Conservation (phyloP, 2,888 invertebrate genomes). For the Campopleginae sp. region DNA sequence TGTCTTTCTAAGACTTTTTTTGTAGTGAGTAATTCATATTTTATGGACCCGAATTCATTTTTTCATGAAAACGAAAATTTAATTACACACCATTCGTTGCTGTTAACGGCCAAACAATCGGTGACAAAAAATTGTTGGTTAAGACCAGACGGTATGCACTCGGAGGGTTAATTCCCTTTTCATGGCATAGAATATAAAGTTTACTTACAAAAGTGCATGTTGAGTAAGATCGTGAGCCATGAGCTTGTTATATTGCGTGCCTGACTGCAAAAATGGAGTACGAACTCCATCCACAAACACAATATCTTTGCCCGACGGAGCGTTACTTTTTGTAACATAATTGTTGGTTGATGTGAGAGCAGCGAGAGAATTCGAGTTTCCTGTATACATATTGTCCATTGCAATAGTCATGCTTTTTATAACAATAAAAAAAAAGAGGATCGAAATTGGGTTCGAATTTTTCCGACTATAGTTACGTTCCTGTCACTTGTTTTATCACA, state of each 20-base stretch:
- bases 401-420: constrained; percentile 11
- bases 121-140: no score
- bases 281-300: constrained; percentile 98
- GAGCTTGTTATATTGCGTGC: constrained; percentile 96
- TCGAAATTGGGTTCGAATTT: not conserved
- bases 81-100: no score
- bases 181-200: constrained; percentile 13
- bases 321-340: constrained; percentile 61
- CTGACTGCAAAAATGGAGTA: constrained; percentile 97
- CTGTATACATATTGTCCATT: constrained; percentile 66
- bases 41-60: no score
- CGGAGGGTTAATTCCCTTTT: not conserved
- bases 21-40: no score
- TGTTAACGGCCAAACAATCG: no score
- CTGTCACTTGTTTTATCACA: not conserved
- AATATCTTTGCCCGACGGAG: constrained; percentile 88
- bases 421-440: constrained; percentile 1
- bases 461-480: not conserved
- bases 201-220: constrained; percentile 91
- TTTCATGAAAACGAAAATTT: no score
- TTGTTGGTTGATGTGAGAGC: constrained; percentile 54
- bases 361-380: constrained; percentile 61
- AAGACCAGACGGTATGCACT: no score
- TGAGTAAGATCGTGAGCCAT: constrained; percentile 98
- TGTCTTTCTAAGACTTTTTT: no score